Evolutionary conservation across 2,888 invertebrate species (phyloP), one percentile per base, ranked within the genome.

Genomic region (Zaprionus bogoriensis): DNA sequence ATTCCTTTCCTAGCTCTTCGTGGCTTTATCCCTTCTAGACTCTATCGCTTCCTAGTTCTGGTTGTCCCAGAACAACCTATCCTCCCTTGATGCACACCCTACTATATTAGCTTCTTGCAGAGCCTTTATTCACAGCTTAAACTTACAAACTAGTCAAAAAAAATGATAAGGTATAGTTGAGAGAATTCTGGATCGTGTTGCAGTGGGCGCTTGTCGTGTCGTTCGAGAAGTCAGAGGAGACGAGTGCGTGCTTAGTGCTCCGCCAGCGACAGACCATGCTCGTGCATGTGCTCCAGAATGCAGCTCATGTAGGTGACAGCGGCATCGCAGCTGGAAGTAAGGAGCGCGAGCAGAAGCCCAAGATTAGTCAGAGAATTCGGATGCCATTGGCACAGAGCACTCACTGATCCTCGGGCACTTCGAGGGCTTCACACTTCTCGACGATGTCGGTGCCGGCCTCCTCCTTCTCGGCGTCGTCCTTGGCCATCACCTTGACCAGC

Each of bases 381-480:
- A n/a, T n/a, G n/a, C n/a, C 1, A n/a, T 5, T 27, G 10, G 12
- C 2, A n/a, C n/a, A n/a, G n/a, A 14, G 3, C 17, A 73, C 89
- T 87, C 67, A 90, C 90, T 87, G 87, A 74, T 90, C 89, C 17
- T 85, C 89, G n/a, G 88, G 67, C 30, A 80, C 80, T n/a, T 86
- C 80, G 20, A 84, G 65, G 22, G 12, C 64, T n/a, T 58, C 76
- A 42, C 90, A 90, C 0, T 66, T 69, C 1, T 77, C 81, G 1
- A 81, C 53, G 14, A 89, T 50, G 20, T 76, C 83, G 1, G 55
- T 25, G 3, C 60, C 81, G 1, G 77, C 46, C 3, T 71, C 64
- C 10, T 77, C 78, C 64, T 83, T 85, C 0, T 79, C 80, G 0
- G 76, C 76, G 48, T 89, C 85, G 1, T 74, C 79, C 22, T 85